Conservation (phyloP, 1,140 invertebrate species). For the Atta cephalotes region DNA sequence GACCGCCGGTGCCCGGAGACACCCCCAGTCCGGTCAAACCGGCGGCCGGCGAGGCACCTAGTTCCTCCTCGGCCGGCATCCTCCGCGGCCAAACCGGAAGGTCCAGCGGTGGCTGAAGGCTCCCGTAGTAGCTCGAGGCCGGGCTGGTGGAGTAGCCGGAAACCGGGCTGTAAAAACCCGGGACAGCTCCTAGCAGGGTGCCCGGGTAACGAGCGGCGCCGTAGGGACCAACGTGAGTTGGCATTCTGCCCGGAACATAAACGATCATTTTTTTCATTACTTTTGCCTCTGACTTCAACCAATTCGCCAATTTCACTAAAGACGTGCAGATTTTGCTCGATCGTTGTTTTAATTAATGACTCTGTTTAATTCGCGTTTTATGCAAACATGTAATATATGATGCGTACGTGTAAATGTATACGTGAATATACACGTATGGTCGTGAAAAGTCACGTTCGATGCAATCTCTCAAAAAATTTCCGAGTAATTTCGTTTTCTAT, state of each 20-base stretch:
- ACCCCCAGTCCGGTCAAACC: constrained; percentile 60
- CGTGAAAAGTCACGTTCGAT: not conserved
- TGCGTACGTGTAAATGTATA: not conserved
- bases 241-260: constrained; percentile 86
- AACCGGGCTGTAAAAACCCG: constrained; percentile 81
- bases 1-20: constrained; percentile 75
- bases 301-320: constrained; percentile 55
- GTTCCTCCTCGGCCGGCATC: constrained; percentile 83
- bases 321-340: constrained; percentile 69
- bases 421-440: not conserved
- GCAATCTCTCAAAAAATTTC: not conserved
- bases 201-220: constrained; percentile 83
- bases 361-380: constrained; percentile 60
- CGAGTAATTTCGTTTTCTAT: constrained; percentile 26
- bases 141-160: constrained; percentile 73
- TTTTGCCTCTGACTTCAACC: constrained; percentile 38
- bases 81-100: constrained; percentile 83
- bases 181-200: constrained; percentile 78
- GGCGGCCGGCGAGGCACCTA: constrained; percentile 64
- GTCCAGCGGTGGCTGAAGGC: constrained; percentile 77
- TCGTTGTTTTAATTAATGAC: constrained; percentile 43
- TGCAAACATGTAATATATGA: not conserved
- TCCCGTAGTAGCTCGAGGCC: constrained; percentile 78
- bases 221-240: constrained; percentile 83
- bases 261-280: constrained; percentile 82